phyloP scores from a whole-genome alignment of 2,888 invertebrate genomes.

The Scotopteryx bipunctaria region DNA sequence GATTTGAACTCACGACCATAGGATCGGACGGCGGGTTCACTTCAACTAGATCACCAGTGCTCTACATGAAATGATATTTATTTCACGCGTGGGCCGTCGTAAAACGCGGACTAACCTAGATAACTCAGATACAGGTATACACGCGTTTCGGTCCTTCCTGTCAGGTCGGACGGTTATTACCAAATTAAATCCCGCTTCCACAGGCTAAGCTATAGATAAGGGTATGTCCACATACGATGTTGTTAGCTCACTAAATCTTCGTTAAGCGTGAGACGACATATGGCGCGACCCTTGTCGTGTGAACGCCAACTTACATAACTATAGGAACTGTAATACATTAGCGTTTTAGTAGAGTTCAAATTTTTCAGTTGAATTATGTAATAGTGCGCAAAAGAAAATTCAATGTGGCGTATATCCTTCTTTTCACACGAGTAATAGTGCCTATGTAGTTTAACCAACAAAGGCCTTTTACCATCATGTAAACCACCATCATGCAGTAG shows the following conservation, averaged over 20 bases:
- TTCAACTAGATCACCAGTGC: too few relatives aligned
- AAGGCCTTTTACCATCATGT: too few relatives aligned
- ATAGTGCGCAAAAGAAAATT: too few relatives aligned
- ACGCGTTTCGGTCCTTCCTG: constrained; percentile 7
- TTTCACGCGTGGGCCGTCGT: neutral
- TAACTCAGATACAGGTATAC: neutral
- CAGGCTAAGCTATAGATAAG: constrained; percentile 34
- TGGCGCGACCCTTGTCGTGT: constrained; percentile 45
- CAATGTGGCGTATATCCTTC: too few relatives aligned
- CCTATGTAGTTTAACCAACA: too few relatives aligned
- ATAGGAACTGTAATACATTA: too few relatives aligned
- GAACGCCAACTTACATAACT: constrained; percentile 29
- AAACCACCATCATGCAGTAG: too few relatives aligned
- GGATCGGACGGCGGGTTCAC: too few relatives aligned
- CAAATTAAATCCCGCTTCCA: constrained; percentile 30
- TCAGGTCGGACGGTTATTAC: constrained; percentile 20
- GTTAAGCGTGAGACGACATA: constrained; percentile 59
- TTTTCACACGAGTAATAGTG: too few relatives aligned
- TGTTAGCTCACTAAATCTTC: constrained; percentile 66
- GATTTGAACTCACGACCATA: too few relatives aligned
- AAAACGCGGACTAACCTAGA: constrained; percentile 13
- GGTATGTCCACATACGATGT: constrained; percentile 41
- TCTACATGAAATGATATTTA: constrained; percentile 4
- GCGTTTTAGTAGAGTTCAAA: neutral
- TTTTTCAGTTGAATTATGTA: too few relatives aligned